A percentile compares a stretch with the other conserved stretches of the same genome.
These are phyloP conservation scores for Lochmaea capreae DNA, from an alignment of 2,888 invertebrate genomes.

Conservation along the genomic window DNA sequence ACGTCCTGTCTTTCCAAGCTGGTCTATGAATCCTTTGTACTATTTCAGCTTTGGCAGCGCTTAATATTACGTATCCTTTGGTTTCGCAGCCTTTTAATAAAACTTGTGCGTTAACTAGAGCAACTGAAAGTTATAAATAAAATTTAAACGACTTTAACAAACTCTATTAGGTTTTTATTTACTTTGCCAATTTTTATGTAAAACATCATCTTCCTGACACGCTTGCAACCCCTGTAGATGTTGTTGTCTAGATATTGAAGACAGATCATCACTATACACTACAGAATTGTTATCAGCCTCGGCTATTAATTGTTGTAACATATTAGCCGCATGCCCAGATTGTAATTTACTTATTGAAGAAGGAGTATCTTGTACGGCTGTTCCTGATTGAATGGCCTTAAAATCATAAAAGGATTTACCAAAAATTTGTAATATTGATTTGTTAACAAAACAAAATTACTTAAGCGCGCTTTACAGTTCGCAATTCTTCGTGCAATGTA, in stretches of 20 bases:
- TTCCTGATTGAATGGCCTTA: conserved; percentile 68
- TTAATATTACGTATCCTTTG: conserved; percentile 95
- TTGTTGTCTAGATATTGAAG: conserved; percentile 79
- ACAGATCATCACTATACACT: conserved; percentile 95
- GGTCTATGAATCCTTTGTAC: conserved; percentile 87
- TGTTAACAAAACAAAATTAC: no score
- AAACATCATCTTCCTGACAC: conserved; percentile 90
- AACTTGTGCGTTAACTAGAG: conserved; percentile 92
- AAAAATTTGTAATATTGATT: no score
- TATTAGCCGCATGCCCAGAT: conserved; percentile 82
- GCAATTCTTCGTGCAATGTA: no score
- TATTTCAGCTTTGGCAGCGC: conserved; percentile 96
- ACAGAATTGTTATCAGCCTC: conserved; percentile 92
- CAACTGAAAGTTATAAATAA: conserved; percentile 70
- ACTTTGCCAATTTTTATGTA: conserved; percentile 96
- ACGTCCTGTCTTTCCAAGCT: conserved; percentile 86
- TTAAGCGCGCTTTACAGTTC: no score
- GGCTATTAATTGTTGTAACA: conserved; percentile 92
- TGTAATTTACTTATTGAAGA: conserved; percentile 75
- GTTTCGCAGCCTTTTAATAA: conserved; percentile 96
- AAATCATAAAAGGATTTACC: conserved; percentile 26
- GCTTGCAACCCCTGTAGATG: conserved; percentile 87
- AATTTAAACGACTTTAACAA: no score
- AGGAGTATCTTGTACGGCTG: conserved; percentile 69
- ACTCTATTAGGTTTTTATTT: conserved; percentile 55